phyloP scores from a whole-genome alignment of 2,888 invertebrate species.

The Agonopterix subpropinquella region DNA sequence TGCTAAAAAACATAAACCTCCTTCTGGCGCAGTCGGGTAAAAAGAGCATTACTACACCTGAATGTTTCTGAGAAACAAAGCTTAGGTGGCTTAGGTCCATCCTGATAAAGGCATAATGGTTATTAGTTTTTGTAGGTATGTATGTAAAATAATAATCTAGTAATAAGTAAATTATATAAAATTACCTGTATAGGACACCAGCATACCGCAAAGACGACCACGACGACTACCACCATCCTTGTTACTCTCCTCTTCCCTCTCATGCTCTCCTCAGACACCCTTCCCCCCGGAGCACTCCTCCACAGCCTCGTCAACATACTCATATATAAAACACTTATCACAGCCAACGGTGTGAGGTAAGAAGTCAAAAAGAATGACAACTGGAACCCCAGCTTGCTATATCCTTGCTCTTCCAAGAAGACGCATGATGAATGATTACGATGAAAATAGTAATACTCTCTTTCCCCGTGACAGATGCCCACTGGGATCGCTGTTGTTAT shows the following conservation, averaged over 20 bases:
- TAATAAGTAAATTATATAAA: too few relatives aligned
- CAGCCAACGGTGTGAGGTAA: conserved; percentile 89
- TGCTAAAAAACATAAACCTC: too few relatives aligned
- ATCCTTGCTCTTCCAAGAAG: conserved; percentile 78
- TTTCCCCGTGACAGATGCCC: conserved; percentile 84
- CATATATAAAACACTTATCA: conserved; percentile 92
- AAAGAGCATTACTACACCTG: too few relatives aligned
- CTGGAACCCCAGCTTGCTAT: conserved; percentile 79
- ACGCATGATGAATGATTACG: conserved; percentile 81
- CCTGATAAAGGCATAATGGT: too few relatives aligned
- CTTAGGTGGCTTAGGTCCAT: too few relatives aligned
- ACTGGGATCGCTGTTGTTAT: conserved; percentile 86
- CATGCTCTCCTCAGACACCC: conserved; percentile 86
- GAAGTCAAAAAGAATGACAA: conserved; percentile 91
- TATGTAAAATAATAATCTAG: too few relatives aligned
- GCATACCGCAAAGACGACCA: conserved; percentile 93
- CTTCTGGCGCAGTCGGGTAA: too few relatives aligned
- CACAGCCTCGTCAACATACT: conserved; percentile 92
- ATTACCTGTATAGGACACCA: conserved; percentile 95
- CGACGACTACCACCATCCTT: conserved; percentile 92
- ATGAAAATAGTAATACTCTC: conserved; percentile 78
- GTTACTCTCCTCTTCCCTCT: conserved; percentile 93
- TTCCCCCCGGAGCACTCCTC: conserved; percentile 88
- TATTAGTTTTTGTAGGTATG: too few relatives aligned
- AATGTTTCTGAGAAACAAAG: too few relatives aligned